These are phyloP conservation scores for Cataglyphis cursor DNA, from an alignment of 2,888 invertebrate genomes.

Conservation along the genomic window DNA sequence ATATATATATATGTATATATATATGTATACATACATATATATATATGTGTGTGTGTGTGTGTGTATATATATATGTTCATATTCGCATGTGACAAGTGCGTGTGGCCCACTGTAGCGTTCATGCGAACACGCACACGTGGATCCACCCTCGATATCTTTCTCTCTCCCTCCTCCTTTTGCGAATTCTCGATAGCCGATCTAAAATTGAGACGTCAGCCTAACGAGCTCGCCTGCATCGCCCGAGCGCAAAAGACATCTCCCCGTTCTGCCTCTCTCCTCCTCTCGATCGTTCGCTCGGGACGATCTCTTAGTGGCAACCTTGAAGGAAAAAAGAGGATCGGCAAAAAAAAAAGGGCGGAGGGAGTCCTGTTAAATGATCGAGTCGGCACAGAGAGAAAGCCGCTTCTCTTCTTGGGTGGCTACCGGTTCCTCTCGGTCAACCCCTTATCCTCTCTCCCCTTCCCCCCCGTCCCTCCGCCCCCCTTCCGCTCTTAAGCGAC, in stretches of 20 bases:
- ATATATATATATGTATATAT: no score
- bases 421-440: conserved; percentile 81
- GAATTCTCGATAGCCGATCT: conserved; percentile 53
- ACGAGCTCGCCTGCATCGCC: conserved; percentile 79
- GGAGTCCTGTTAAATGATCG: conserved; percentile 77
- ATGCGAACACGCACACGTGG: conserved; percentile 31
- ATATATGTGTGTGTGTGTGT: no score
- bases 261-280: conserved; percentile 38
- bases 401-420: conserved; percentile 84
- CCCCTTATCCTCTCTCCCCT: conserved; percentile 40
- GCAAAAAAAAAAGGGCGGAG: conserved; percentile 53
- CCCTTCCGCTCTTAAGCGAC: conserved; percentile 49
- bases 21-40: not conserved
- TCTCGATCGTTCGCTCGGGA: conserved; percentile 22
- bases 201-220: conserved; percentile 82
- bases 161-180: not conserved
- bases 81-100: conserved; percentile 12
- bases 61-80: not conserved
- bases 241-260: conserved; percentile 75
- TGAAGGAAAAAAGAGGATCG: conserved; percentile 58
- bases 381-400: conserved; percentile 78
- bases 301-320: conserved; percentile 68
- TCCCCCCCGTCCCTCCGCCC: conserved; percentile 54
- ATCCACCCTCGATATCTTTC: conserved; percentile 32
- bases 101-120: conserved; percentile 44